Evolutionary conservation across 2,888 invertebrate species (phyloP).

Genomic region (Chironomus tentans): DNA sequence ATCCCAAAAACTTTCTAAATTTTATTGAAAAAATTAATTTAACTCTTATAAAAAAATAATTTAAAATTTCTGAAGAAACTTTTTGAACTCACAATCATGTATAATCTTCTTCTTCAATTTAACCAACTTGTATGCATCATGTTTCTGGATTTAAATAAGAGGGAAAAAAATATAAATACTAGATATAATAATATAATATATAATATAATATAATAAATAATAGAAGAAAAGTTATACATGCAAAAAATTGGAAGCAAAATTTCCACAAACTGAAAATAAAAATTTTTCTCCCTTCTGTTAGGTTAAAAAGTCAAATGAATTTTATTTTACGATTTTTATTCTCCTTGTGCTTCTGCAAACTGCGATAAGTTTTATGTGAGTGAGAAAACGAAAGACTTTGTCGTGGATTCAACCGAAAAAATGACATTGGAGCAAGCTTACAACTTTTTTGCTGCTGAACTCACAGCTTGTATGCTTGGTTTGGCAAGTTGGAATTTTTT

Average conservation of each 20-base stretch:
- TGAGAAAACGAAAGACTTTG: not conserved
- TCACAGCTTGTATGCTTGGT: not conserved
- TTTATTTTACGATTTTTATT: not conserved
- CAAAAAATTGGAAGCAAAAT: not conserved
- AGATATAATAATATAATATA: no score
- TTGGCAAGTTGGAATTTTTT: not conserved
- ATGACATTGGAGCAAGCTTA: not conserved
- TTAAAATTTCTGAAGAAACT: no score
- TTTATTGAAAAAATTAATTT: no score
- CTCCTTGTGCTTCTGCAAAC: not conserved
- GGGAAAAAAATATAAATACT: no score
- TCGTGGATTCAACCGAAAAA: not conserved
- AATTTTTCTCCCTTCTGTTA: not conserved
- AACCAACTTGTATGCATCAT: not conserved
- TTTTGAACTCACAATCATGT: no score
- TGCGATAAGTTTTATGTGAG: not conserved
- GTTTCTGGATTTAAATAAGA: not conserved
- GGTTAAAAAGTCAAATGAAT: not conserved
- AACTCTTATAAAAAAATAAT: no score
- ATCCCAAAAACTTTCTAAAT: no score
- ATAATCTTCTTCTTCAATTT: no score
- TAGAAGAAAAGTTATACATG: not conserved
- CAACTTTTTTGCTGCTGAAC: not conserved
- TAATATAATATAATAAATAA: no score
- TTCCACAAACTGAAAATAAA: not conserved